Conservation (phyloP, 2,797 vertebrate genomes). For the Eupleurogrammus muticus region DNA sequence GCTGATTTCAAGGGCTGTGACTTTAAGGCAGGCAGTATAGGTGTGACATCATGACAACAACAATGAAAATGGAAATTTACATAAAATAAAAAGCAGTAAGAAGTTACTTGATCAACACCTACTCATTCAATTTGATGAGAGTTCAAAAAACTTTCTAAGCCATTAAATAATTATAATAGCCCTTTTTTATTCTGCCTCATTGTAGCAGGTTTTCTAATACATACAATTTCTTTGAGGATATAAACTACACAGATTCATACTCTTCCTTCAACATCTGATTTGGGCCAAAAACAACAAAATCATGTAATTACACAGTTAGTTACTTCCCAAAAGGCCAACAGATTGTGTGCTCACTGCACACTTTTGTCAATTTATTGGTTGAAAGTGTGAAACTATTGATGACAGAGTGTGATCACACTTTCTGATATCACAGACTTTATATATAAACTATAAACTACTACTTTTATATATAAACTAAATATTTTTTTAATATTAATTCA, state of each 20-base stretch:
- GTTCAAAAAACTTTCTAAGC: not conserved
- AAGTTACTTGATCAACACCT: too few relatives aligned
- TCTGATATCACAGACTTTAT: constrained; percentile 51
- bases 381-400: too few relatives aligned
- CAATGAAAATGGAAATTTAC: too few relatives aligned
- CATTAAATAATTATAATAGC: not conserved
- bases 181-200: not conserved
- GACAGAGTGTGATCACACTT: constrained; percentile 36
- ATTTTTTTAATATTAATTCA: not conserved
- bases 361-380: constrained; percentile 5
- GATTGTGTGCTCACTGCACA: not conserved
- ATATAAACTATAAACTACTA: too few relatives aligned
- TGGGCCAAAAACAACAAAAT: not conserved
- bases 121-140: too few relatives aligned
- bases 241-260: not conserved
- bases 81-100: too few relatives aligned
- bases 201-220: constrained; percentile 1
- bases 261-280: not conserved
- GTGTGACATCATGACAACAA: too few relatives aligned
- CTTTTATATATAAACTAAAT: too few relatives aligned
- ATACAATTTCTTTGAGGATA: not conserved
- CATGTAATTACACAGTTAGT: not conserved
- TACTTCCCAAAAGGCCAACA: not conserved
- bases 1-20: too few relatives aligned
- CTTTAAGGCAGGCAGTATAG: too few relatives aligned